These are phyloP conservation scores for Hemithea aestivaria DNA, from an alignment of 2,888 invertebrate species.

Conservation along the genomic window DNA sequence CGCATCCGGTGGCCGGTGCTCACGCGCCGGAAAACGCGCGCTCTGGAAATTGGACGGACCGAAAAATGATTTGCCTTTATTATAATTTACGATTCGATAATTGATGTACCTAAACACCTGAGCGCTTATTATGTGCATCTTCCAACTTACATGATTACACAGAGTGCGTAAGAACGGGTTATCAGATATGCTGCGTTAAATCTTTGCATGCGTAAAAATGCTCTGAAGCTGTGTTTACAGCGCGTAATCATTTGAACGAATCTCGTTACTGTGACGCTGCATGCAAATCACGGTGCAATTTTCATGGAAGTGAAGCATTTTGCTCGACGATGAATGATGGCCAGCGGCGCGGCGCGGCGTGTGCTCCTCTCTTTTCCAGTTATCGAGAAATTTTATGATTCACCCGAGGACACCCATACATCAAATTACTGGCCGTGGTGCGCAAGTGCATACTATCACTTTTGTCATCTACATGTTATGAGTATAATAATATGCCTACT, in stretches of 20 bases:
- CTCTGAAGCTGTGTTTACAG: conserved; percentile 28
- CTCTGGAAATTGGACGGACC: conserved; percentile 15
- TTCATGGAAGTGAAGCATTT: conserved; percentile 46
- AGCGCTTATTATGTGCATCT: conserved; percentile 19
- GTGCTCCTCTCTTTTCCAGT: conserved; percentile 41
- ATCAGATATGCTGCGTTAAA: conserved; percentile 26
- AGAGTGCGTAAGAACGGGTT: conserved; percentile 7
- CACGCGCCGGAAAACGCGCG: conserved; percentile 38
- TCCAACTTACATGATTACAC: conserved; percentile 24
- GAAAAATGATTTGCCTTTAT: conserved; percentile 18
- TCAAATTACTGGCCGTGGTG: conserved; percentile 34
- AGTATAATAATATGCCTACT: no score
- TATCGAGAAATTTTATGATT: conserved; percentile 50
- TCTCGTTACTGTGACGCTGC: conserved; percentile 37
- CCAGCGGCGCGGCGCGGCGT: conserved; percentile 32
- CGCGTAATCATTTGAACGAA: conserved; percentile 34
- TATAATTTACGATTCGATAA: conserved; percentile 13
- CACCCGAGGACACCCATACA: conserved; percentile 42
- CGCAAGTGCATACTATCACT: conserved; percentile 35
- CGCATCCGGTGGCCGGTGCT: conserved; percentile 64
- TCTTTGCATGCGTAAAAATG: conserved; percentile 32
- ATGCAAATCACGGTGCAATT: conserved; percentile 49
- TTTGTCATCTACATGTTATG: conserved; percentile 38
- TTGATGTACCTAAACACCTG: conserved; percentile 20
- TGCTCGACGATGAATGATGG: conserved; percentile 42